Evolutionary conservation across 2,888 invertebrate genomes (phyloP), one percentile per base, ranked within the genome.

Genomic region (Frankliniella fusca): DNA sequence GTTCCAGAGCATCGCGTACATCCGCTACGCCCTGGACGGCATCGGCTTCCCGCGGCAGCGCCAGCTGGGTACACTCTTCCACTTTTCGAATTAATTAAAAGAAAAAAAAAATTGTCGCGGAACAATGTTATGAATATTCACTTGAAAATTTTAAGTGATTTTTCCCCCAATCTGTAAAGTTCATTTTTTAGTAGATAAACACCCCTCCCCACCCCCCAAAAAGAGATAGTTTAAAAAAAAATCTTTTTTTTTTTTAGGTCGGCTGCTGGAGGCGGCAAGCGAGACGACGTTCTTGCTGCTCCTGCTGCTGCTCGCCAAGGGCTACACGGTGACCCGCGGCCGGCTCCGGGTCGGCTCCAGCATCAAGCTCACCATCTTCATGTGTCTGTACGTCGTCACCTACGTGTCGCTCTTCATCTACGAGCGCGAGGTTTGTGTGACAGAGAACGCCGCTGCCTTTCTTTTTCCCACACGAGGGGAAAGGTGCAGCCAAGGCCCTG

Each of bases 321-420:
- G 97, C 0, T 97, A 94, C 87, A 97, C 97, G 0, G 94, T 97
- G 49, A 97, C 97, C 0, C 91, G 97, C 81, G 97, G 95, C 0
- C 90, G 95, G 0, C 90, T 97, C 38, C 92, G 94, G 81, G 88
- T 92, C 0, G 90, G 90, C 18, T 94, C 94, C 84, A 92, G 93
- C 0, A 91, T 95, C 80, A 94, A 94, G 87, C 88, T 97, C 81
- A 93, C 94, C 0, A 88, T 94, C 3, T 97, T 97, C 88, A 93
- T 95, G 91, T 93, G 93, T 84, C 86, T 93, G 11, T 97, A 95
- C 86, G 89, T 92, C 0, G 90, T 94, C 81, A 92, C 93, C 0
- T 96, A 95, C 86, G 89, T 93, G 5, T 90, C 93, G 0, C 90
- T 97, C 61, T 95, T 95, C 86, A 90, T 95, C 7, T 96, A 94